These are phyloP conservation scores for Drosophila bocqueti DNA, from an alignment of 1,140 invertebrate species.

Conservation along the genomic window DNA sequence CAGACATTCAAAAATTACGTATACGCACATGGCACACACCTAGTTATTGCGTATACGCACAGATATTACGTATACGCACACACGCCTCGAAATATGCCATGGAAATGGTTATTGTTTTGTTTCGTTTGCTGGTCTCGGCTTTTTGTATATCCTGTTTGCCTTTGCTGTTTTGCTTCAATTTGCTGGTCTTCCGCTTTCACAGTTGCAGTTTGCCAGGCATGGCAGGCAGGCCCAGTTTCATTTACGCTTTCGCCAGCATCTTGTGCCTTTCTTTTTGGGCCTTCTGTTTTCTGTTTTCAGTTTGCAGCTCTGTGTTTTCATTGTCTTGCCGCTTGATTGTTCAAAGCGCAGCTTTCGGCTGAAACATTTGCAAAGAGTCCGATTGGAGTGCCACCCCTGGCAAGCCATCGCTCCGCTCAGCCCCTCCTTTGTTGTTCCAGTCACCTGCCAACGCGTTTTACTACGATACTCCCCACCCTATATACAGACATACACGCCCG, in stretches of 20 bases:
- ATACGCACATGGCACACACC: slow-evolving; percentile 7
- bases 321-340: slow-evolving; percentile 77
- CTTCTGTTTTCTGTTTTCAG: slow-evolving; percentile 4
- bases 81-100: slow-evolving; percentile 70
- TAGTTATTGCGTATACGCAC: slow-evolving; percentile 25
- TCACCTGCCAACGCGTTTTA: slow-evolving; percentile 72
- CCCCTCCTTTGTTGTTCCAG: slow-evolving; percentile 19
- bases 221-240: slow-evolving; percentile 61
- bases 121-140: slow-evolving; percentile 14
- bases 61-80: slow-evolving; percentile 49
- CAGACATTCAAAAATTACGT: slow-evolving; percentile 14
- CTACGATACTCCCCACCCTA: slow-evolving; percentile 47
- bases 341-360: slow-evolving; percentile 79
- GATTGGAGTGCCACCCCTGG: slow-evolving; percentile 43
- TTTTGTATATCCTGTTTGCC: slow-evolving; percentile 13
- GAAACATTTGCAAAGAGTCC: slow-evolving; percentile 76
- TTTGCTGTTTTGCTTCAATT: slow-evolving; percentile 74
- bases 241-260: slow-evolving; percentile 65
- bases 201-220: slow-evolving; percentile 15
- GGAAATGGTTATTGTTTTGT: slow-evolving; percentile 47
- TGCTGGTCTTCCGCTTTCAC: slow-evolving; percentile 36
- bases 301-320: slow-evolving; percentile 57
- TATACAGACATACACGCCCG: slow-evolving; percentile 19
- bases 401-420: not conserved
- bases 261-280: slow-evolving; percentile 25